Conservation (phyloP, 1,140 invertebrate species). For the Mactra quadrangularis region DNA sequence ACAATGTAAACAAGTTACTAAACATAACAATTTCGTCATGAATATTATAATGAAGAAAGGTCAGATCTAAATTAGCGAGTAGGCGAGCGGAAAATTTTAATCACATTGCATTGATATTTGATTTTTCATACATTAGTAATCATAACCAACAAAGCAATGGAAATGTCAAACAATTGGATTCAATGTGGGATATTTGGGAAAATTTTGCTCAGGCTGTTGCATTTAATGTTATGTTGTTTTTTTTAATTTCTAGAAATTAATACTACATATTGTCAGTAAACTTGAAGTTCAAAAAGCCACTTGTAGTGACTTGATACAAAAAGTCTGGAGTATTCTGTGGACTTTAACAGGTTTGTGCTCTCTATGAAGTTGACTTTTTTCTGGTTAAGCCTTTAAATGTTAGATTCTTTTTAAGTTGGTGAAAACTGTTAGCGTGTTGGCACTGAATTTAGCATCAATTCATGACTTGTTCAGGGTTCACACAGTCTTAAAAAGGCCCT, state of each 20-base stretch:
- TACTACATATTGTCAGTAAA: background rate
- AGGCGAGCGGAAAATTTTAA: too few species aligned
- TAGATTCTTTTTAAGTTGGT: too few species aligned
- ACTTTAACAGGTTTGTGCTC: conserved; percentile 11
- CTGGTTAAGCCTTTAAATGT: too few species aligned
- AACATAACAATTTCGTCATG: too few species aligned
- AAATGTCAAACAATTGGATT: background rate
- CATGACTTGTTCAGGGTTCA: too few species aligned
- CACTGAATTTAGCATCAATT: too few species aligned
- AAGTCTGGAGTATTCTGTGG: conserved; percentile 50
- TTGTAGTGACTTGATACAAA: conserved; percentile 11
- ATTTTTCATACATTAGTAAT: background rate
- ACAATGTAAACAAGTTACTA: too few species aligned
- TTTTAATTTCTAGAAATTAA: background rate
- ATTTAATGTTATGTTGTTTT: background rate
- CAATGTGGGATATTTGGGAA: background rate
- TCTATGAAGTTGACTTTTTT: too few species aligned
- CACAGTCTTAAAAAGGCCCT: too few species aligned
- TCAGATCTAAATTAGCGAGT: too few species aligned
- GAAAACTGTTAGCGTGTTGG: too few species aligned
- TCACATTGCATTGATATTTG: background rate
- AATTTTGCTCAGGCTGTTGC: background rate
- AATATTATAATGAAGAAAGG: too few species aligned
- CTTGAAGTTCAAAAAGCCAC: background rate
- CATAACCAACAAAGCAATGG: background rate